Evolutionary conservation across 2,888 invertebrate genomes (phyloP), one percentile per base, ranked within the genome.

Genomic region (Pseudolycoriella hygida): DNA sequence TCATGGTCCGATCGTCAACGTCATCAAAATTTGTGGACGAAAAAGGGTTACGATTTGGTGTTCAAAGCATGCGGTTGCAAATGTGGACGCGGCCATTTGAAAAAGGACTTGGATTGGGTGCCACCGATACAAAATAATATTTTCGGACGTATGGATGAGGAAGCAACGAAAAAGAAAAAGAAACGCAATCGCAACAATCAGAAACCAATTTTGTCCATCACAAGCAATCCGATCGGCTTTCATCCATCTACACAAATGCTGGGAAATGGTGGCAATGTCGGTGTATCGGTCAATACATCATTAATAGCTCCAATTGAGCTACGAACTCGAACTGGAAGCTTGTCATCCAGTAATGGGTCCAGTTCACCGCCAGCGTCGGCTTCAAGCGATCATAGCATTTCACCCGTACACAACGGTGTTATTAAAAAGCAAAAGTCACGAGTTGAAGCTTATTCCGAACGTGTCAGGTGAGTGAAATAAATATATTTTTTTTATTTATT

Each of bases 1-100:
- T 87, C 86, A 52, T 94, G 94, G 94, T 90, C 90, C 32, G 93
- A 94, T 62, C 75, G 90, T 47, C 94, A 94, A 64, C 75, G 93
- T 20, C 78, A 83, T 56, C 93, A 94, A 68, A 94, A 94, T 66
- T 68, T 96, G 48, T 96, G 96, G 96, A 92, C 93, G 46, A 94
- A 94, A 67, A 93, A 93, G 66, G 94, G 94, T 45, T 94, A 94
- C 69, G 94, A 96, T 66, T 67, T 94, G 61, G 92, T 92, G 6
- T 93, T 84, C 67, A 93, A 92, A 58, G 90, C 89, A 6, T 96
- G 94, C 69, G 85, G 84, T 37, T 96, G 96, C 68, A 82, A 83
- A 51, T 94, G 94, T 67, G 86, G 86, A 3, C 74, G 88, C 25
- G 94, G 94, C 5, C 92, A 93, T 59, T 66, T 96, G 54, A 84